Conservation (phyloP, 1,140 invertebrate genomes). For the Drosophila prosaltans region DNA sequence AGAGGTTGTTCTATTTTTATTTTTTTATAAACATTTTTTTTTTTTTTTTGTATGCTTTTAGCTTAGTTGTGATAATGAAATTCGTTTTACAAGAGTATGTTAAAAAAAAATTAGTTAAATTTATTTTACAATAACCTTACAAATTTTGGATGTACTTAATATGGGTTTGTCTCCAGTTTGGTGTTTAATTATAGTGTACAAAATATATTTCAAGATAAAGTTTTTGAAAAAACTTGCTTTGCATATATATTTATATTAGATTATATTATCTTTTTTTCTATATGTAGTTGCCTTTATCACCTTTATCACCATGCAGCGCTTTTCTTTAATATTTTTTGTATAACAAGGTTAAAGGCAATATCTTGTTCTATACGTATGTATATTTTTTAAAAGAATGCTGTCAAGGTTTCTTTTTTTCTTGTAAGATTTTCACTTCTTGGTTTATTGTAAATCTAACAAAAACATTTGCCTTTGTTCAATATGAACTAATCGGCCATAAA, state of each 20-base stretch:
- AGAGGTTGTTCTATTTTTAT: too few species aligned
- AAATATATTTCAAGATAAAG: too few species aligned
- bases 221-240: not conserved
- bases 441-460: not conserved
- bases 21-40: too few species aligned
- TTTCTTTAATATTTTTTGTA: not conserved
- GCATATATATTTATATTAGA: not conserved
- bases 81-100: too few species aligned
- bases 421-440: not conserved
- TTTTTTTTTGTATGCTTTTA: too few species aligned
- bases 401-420: not conserved
- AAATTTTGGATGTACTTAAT: too few species aligned
- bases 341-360: not conserved
- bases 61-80: too few species aligned
- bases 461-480: slow-evolving; percentile 8
- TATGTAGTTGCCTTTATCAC: not conserved
- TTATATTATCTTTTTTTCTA: not conserved
- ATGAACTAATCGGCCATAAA: slow-evolving; percentile 22
- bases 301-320: not conserved
- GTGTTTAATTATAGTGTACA: too few species aligned
- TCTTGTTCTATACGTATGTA: not conserved
- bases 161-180: too few species aligned
- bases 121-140: too few species aligned
- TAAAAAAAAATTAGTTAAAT: too few species aligned
- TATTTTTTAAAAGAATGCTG: not conserved